Base-by-base conservation (phyloP, 2,888 invertebrate genomes). In the Macropis europaea region DNA sequence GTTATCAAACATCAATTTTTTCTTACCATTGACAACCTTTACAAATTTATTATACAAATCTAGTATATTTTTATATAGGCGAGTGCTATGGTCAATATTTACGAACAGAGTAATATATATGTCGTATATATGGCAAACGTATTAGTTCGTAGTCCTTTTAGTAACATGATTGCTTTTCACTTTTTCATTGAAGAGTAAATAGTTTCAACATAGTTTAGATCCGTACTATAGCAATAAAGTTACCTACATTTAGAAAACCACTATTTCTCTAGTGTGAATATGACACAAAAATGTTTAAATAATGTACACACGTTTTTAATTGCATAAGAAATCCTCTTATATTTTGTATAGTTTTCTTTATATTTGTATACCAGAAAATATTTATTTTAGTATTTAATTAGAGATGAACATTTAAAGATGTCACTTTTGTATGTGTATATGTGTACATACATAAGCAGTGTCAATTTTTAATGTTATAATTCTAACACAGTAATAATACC, bases 401-500 rank as follows among this genome's bases (percentile, higher is more conserved):
- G 56, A 42, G 43, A 48, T 38, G 42, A 60, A 74, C 28, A 42
- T 40, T 68, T 50, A 13, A 40, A 70, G 38, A 34, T 64, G 60
- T 74, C 38, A 57, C 45, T 63, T 63, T 56, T 69, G 45, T 69
- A 74, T 60, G 47, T 68, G 60, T 69, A 69, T 47, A 73, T 60
- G 52, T 63, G 61, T 68, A 69, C 50, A 69, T 79, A 76, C 68
- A 75, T 75, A 75, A 75, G 67, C 62, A 53, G 60, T 67, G 75
- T 77, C 67, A 77, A 79, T 73, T 81, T 68, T 72, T 71, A 69
- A 73, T 75, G 73, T 73, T 53, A 81, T 59, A 64, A 73, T 50
- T 63, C 47, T 73, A 68, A 72, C 60, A 73, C 43, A 45, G 43
- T 73, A 68, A 73, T 53, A 50, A 57, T 79, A 70, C 22, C 66